These are phyloP conservation scores for Tipula confusa DNA, from an alignment of 2,888 invertebrate species.

Conservation along the genomic window DNA sequence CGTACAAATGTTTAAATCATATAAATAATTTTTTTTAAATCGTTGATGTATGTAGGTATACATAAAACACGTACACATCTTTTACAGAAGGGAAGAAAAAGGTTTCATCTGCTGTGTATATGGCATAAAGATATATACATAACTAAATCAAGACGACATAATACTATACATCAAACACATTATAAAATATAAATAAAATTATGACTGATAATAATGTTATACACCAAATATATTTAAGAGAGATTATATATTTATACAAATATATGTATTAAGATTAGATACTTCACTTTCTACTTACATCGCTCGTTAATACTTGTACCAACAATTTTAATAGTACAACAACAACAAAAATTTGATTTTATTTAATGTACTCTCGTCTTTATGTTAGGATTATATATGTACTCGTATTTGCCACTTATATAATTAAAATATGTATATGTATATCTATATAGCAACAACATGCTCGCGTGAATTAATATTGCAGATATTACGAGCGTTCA, in stretches of 20 bases:
- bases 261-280: background rate
- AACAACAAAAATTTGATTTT: background rate
- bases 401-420: background rate
- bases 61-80: background rate
- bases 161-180: background rate
- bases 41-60: background rate
- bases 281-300: background rate
- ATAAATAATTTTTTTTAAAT: background rate
- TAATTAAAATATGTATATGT: background rate
- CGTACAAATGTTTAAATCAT: background rate
- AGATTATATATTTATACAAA: background rate
- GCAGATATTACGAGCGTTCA: background rate
- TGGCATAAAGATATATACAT: background rate
- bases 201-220: background rate
- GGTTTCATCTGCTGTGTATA: background rate
- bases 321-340: background rate
- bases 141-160: background rate
- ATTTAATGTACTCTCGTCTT: background rate
- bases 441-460: background rate
- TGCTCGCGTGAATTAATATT: background rate
- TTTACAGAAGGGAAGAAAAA: background rate
- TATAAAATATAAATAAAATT: background rate
- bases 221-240: slow-evolving; percentile 9
- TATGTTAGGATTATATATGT: background rate
- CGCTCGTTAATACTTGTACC: background rate